Evolutionary conservation across 2,113 vertebrate genomes (phyloP), one percentile per base, ranked within the genome.

Genomic region (Pongo pygmaeus): DNA sequence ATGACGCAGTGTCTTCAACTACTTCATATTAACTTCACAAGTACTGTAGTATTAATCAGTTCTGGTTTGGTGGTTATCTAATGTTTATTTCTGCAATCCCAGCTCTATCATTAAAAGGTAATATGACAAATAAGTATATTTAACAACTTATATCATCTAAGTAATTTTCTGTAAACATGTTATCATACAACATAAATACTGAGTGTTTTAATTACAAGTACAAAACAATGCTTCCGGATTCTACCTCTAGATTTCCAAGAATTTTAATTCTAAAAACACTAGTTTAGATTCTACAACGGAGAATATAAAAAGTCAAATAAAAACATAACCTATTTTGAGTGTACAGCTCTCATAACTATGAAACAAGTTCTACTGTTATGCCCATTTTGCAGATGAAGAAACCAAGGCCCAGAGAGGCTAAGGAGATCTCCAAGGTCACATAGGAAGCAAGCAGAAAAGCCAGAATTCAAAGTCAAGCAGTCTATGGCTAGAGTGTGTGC

Each of bases 261-360:
- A 69, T 81, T 94, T 92, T n/a, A 55, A 50, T 40, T 80, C 75
- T 30, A 93, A 93, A 93, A 93, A 64, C 27, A 64, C 14, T 12
- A 67, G 87, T 40, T 92, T 83, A 69, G 69, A 96, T 20, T 87
- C 38, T 57, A 89, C 40, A 78, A 10, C 35, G 32, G 69, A 79
- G 43, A 93, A 59, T 80, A 80, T 57, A 43, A n/a, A 87, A 78
- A 91, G 69, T 38, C 69, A 89, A 84, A 93, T 50, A 86, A 86
- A 83, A 55, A 90, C 25, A 13, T 57, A 81, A 46, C 40, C 9
- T 6, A 69, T 52, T 88, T 40, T 74, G 77, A 86, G 10, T 43
- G 23, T 2, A 57, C 9, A 64, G n/a, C 10, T 74, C 72, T 85
- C 52, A 69, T 2, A 83, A 83, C 18, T 20, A 14, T 6, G 75